These are phyloP conservation scores for Cyaniris semiargus DNA, from an alignment of 2,888 invertebrate species.

Conservation along the genomic window DNA sequence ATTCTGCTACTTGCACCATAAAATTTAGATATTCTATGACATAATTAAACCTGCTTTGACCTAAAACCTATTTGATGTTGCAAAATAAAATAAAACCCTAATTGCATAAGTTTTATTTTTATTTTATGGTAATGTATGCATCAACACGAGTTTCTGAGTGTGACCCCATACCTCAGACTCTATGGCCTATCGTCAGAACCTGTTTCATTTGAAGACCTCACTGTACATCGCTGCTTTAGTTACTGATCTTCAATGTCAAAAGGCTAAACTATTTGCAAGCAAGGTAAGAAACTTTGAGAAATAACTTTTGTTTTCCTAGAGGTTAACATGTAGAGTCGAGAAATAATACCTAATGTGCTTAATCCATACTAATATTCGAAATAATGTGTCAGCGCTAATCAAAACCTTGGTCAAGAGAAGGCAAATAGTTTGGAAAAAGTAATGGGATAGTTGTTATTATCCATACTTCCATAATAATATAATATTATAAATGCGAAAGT, in stretches of 20 bases:
- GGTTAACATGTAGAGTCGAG: background rate
- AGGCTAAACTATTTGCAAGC: background rate
- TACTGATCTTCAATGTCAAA: constrained; percentile 7
- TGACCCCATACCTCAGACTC: constrained; percentile 16
- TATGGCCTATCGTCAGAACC: background rate
- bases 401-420: too few species aligned
- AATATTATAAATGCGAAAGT: too few species aligned
- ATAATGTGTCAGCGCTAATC: too few species aligned
- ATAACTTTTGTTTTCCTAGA: background rate
- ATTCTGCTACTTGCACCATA: background rate
- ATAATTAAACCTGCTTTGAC: constrained; percentile 15
- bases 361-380: too few species aligned
- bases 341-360: too few species aligned
- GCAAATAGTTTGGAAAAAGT: too few species aligned
- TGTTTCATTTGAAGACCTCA: constrained; percentile 10
- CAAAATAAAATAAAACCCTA: constrained; percentile 25
- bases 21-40: constrained; percentile 26
- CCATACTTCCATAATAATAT: too few species aligned
- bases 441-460: too few species aligned
- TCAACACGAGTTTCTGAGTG: background rate
- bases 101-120: constrained; percentile 12
- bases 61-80: constrained; percentile 19
- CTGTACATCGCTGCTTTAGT: background rate
- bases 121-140: constrained; percentile 26
- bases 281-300: background rate